Percentiles rank a stretch among this genome's conserved stretches.
phyloP scores from a whole-genome alignment of 1,140 invertebrate genomes.

The Periplaneta americana region DNA sequence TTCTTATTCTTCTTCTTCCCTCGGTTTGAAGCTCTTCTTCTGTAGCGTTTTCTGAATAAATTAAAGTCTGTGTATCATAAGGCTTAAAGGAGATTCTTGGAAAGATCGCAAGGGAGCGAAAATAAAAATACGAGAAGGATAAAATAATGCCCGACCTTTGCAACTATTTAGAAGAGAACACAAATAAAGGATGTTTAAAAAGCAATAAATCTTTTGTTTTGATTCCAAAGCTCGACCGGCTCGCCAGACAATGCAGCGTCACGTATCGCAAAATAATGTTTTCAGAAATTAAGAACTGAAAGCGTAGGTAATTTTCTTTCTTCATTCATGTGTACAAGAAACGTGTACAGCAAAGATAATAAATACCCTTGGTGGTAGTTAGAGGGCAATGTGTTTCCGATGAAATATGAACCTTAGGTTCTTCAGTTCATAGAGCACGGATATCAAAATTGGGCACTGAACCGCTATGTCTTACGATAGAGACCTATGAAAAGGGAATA shows the following conservation, averaged over 20 bases:
- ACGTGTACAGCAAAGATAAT: too few relatives aligned
- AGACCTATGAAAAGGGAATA: too few relatives aligned
- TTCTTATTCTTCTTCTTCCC: not conserved
- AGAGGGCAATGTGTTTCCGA: too few relatives aligned
- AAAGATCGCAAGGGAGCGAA: not conserved
- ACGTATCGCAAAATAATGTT: not conserved
- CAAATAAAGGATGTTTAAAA: not conserved
- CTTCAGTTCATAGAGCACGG: too few relatives aligned
- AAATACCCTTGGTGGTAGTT: too few relatives aligned
- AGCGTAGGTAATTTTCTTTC: not conserved
- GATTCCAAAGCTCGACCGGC: not conserved
- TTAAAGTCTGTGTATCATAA: slow-evolving; percentile 4
- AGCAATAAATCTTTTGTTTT: slow-evolving; percentile 10
- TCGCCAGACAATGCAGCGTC: not conserved
- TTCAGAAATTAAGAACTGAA: not conserved
- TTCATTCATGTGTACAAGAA: too few relatives aligned
- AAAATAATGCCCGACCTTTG: not conserved
- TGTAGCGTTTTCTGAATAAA: slow-evolving; percentile 9
- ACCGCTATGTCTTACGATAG: too few relatives aligned
- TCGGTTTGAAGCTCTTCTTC: not conserved
- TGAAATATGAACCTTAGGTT: too few relatives aligned
- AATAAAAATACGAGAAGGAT: slow-evolving; percentile 1
- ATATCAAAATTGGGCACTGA: too few relatives aligned
- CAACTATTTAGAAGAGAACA: not conserved
- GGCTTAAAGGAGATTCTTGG: not conserved